Evolutionary conservation across 1,140 invertebrate genomes (phyloP), one percentile per base, ranked within the genome.

Genomic region (Drepana arcuata): DNA sequence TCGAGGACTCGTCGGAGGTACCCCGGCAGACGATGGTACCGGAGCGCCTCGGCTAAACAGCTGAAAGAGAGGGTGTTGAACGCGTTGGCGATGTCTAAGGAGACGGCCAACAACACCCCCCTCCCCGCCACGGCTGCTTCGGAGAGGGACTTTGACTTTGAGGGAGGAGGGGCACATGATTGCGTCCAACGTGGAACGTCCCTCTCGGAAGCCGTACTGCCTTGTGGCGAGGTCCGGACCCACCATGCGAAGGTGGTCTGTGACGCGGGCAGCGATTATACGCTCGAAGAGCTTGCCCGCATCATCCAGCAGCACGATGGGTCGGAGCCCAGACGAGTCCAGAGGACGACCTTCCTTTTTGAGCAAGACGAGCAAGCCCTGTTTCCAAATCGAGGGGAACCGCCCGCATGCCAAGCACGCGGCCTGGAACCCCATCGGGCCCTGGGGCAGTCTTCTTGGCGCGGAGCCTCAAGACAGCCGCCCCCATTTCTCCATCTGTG

Each of bases 391-490:
- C 2, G 2, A 7, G 2, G 36, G 36, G 11, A 38, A 31, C 2
- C 4, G 11, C 7, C 27, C 23, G n/a, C n/a, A 7, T 25, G 23
- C 23, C 11, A 5, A 65, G 14, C 0, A 34, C 50, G 10, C 63
- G 66, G 0, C 43, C 14, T 2, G 69, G 60, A 0, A 79, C 40
- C 0, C 50, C 44, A 14, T 71, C 65, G 0, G 59, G 61, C 2
- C 70, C 68, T 12, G 70, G 62, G 0, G 67, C 67, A 26, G 66
- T 74, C 1, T 44, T 40, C 10, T 31, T 32, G n/a, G 23, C 49
- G 14, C 55, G 41, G 0, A 74, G 18, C 1, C 14, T 39, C 0
- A 7, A 15, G 1, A 36, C 23, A 4, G 64, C 72, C 1, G 10
- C 30, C 6, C 16, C 10, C n/a, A 72, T 21, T 41, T 75, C 62